Base-by-base conservation (phyloP, 2,888 invertebrate species). In the Physocephala rufipes region DNA sequence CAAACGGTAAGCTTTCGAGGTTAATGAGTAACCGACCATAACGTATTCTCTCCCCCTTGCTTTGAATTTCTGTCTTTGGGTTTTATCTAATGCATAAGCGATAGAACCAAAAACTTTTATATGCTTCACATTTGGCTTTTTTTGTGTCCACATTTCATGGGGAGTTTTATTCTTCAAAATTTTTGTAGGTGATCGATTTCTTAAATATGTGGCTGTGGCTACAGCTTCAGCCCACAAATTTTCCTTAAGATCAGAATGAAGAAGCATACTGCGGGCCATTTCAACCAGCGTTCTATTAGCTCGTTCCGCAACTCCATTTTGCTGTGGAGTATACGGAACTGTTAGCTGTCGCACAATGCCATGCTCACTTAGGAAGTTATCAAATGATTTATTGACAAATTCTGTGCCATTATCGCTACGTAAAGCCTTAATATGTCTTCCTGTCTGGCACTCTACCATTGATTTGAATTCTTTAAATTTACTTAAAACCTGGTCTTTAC, bases 1-100 rank as follows among this genome's bases (percentile, higher is more conserved):
- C 15, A 71, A 36, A 1, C 66, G 65, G 28, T 71, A 71, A n/a
- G 70, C 51, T 47, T 71, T 65, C 21, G 65, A 51, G 2, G 49
- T 51, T 13, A n/a, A n/a, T 1, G 65, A 64, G 51, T 70, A 70
- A 19, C 58, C 70, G 16, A 70, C 24, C 49, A 58, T 59, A 19
- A 65, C 43, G 30, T 58, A 71, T 36, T 71, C 59, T 21, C 59
- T 55, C 2, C 70, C 70, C 28, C 30, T 71, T 59, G 45, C 15
- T 26, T 16, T 12, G 13, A 71, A 65, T 53, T 71, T 71, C 21
- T 58, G 28, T n/a, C 30, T 43, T 28, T 71, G 64, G 4, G 55
- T 64, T 30, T 71, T 71, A 36, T 65, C 61, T 21, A 71, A 21
- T 5, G 36, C 61, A 26, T 30, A 13, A 3, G 61, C 61, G n/a